Evolutionary conservation across 2,113 vertebrate genomes (phyloP).

Genomic region (Sigmodon hispidus): DNA sequence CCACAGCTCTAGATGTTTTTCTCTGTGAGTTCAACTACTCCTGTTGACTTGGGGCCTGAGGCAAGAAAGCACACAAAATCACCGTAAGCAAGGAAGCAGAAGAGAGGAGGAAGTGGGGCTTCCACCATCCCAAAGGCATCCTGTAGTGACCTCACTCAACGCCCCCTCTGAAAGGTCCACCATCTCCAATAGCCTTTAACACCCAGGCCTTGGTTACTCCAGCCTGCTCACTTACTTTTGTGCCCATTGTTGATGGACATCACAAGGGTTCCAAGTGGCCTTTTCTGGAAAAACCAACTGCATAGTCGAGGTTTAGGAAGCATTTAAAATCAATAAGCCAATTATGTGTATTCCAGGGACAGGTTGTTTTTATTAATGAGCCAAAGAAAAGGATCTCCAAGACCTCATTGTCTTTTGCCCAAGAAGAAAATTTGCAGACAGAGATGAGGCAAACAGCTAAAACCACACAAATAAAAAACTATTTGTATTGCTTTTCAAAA

Average conservation of each 20-base stretch:
- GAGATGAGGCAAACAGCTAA: not conserved
- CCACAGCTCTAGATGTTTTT: not conserved
- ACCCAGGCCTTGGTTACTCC: not conserved
- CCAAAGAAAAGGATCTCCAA: not conserved
- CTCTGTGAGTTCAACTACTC: not conserved
- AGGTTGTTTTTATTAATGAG: slow-evolving; percentile 3
- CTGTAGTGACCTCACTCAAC: not conserved
- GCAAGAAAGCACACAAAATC: not conserved
- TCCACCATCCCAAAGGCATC: not conserved
- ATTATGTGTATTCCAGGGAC: not conserved
- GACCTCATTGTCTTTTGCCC: not conserved
- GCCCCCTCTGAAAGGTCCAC: not conserved
- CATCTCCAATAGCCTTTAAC: not conserved
- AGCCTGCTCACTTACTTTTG: not conserved
- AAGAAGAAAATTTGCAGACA: slow-evolving; percentile 28
- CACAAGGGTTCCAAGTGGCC: not conserved
- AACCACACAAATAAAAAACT: not conserved
- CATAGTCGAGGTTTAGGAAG: not conserved
- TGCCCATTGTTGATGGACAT: not conserved
- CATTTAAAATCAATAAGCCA: not conserved
- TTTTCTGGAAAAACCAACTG: not conserved
- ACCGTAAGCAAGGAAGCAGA: not conserved
- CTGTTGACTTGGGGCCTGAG: not conserved
- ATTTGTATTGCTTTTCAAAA: not conserved
- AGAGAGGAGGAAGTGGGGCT: not conserved